Evolutionary conservation across 2,797 vertebrate genomes (phyloP).

Genomic region (Gallinago nigripennis): DNA sequence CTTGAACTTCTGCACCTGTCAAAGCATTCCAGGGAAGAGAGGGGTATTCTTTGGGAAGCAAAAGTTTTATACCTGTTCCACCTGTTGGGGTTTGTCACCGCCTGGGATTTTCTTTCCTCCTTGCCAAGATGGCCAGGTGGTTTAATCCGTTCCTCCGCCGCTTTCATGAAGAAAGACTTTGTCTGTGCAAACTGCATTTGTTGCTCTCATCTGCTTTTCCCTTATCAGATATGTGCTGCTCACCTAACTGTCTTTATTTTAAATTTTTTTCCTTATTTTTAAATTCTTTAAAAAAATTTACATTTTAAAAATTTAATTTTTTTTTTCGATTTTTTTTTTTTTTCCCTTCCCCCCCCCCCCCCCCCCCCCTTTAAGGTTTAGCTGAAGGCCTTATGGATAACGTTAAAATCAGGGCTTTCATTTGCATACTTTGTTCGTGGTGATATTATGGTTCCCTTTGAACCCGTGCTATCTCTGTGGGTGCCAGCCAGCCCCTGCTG

Average conservation of each 20-base stretch:
- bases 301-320: not conserved
- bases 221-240: slow-evolving; percentile 1
- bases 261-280: no score
- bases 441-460: not conserved
- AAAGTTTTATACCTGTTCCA: slow-evolving; percentile 88
- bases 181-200: slow-evolving; percentile 72
- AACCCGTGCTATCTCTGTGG: rapidly evolving
- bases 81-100: slow-evolving; percentile 87
- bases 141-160: slow-evolving; percentile 80
- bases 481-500: not conserved
- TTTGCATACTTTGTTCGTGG: not conserved
- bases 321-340: not conserved
- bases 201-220: slow-evolving; percentile 70
- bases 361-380: not conserved
- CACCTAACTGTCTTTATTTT: slow-evolving; percentile 46
- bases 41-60: slow-evolving; percentile 73
- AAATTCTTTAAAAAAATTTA: not conserved
- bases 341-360: not conserved
- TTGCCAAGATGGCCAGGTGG: slow-evolving; percentile 85
- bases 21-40: slow-evolving; percentile 80
- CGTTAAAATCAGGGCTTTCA: not conserved
- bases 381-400: slow-evolving; percentile 15
- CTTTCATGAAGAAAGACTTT: slow-evolving; percentile 77
- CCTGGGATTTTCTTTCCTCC: slow-evolving; percentile 66
- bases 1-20: slow-evolving; percentile 96